These are phyloP conservation scores for Synaphobranchus kaupii DNA, from an alignment of 2,797 vertebrate species.

Conservation along the genomic window DNA sequence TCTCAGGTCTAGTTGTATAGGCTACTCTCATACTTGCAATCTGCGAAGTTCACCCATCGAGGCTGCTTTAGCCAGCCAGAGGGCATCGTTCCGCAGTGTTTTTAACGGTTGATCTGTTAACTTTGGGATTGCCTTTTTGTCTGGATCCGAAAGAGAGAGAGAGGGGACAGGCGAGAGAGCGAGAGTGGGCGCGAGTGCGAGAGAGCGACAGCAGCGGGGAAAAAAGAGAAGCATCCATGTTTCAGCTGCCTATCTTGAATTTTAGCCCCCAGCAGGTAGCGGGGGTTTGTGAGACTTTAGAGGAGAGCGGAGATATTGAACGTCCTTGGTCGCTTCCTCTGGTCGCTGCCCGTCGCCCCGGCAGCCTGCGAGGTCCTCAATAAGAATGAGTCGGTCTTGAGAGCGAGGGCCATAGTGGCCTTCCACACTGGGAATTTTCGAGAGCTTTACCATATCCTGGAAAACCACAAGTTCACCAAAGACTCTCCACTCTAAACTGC, in stretches of 20 bases:
- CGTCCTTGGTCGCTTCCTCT: conserved; percentile 97
- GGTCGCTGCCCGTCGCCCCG: conserved; percentile 97
- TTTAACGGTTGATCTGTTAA: conserved; percentile 60
- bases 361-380: conserved; percentile 97
- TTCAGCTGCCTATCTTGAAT: conserved; percentile 98
- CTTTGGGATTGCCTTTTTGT: conserved; percentile 69
- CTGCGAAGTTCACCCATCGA: conserved; percentile 66
- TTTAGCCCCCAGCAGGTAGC: conserved; percentile 99
- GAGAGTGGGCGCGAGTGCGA: conserved; percentile 34
- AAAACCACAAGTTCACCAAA: conserved; percentile 99
- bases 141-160: conserved; percentile 50
- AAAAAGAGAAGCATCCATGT: conserved; percentile 86
- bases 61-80: conserved; percentile 70
- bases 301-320: conserved; percentile 98
- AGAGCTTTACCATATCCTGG: conserved; percentile 97
- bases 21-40: conserved; percentile 70
- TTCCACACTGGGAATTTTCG: conserved; percentile 97
- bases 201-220: conserved; percentile 53
- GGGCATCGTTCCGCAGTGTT: conserved; percentile 63
- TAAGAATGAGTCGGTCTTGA: conserved; percentile 95
- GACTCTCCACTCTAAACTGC: conserved; percentile 97
- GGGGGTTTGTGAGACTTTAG: conserved; percentile 99
- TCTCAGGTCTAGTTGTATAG: conserved; percentile 69
- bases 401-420: conserved; percentile 94
- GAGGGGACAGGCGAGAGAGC: conserved; percentile 31